Percentiles rank a stretch among this genome's conserved stretches.
phyloP scores from a whole-genome alignment of 1,140 invertebrate genomes.

The Nephila pilipes region DNA sequence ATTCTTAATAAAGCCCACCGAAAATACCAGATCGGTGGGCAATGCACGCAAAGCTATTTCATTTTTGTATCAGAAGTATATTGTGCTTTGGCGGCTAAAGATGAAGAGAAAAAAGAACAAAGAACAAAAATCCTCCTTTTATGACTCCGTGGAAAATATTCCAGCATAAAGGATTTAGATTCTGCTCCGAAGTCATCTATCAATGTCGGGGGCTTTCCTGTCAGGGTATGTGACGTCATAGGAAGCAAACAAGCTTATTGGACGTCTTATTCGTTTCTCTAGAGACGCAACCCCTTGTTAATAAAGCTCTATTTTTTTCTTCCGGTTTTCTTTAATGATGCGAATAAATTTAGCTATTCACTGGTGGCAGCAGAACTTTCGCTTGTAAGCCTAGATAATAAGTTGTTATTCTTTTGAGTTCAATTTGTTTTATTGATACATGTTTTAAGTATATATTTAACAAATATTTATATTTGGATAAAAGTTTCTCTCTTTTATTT shows the following conservation, averaged over 20 bases:
- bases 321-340: conserved; percentile 7
- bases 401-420: neutral
- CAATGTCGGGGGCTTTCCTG: conserved; percentile 47
- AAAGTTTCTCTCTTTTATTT: neutral
- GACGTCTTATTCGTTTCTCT: conserved; percentile 44
- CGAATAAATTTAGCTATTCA: conserved; percentile 42
- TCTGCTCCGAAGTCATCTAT: conserved; percentile 47
- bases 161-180: conserved; percentile 42
- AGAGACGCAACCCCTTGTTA: conserved; percentile 14
- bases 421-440: neutral
- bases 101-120: neutral
- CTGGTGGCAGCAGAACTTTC: conserved; percentile 16
- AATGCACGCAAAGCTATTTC: neutral
- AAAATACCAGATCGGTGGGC: neutral
- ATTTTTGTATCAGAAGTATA: neutral
- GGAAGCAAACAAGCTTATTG: conserved; percentile 62
- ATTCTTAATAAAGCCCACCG: conserved; percentile 12
- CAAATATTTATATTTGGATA: neutral
- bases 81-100: neutral
- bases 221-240: conserved; percentile 42
- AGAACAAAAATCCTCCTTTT: neutral
- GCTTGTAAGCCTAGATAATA: neutral
- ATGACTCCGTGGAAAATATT: conserved; percentile 35
- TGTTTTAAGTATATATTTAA: neutral
- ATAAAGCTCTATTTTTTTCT: neutral